A percentile compares a stretch with the other conserved stretches of the same genome.
Evolutionary conservation across 2,888 invertebrate species (phyloP).

Genomic region (Conomelus anceps): DNA sequence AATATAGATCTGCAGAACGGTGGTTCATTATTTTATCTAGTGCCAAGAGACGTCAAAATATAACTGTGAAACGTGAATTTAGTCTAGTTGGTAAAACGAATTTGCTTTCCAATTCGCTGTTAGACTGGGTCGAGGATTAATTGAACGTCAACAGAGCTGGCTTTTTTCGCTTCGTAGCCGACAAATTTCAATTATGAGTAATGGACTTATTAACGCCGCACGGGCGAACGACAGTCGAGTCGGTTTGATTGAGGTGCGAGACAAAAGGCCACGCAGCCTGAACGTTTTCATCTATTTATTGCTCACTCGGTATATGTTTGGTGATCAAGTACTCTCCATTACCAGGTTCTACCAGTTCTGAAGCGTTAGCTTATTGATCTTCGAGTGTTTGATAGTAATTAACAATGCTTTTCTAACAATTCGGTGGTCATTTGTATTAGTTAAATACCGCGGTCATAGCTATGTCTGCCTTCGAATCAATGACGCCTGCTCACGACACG

Average conservation of each 20-base stretch:
- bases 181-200: background rate
- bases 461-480: background rate
- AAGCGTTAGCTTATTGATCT: background rate
- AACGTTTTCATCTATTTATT: background rate
- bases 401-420: background rate
- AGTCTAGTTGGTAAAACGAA: too few species aligned
- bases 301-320: background rate
- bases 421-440: background rate
- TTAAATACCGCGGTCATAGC: background rate
- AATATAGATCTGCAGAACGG: too few species aligned
- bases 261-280: background rate
- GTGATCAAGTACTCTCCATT: background rate
- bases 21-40: too few species aligned
- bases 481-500: background rate
- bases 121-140: background rate
- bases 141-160: background rate
- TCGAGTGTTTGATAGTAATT: background rate
- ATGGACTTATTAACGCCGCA: background rate
- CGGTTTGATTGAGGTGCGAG: background rate
- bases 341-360: background rate
- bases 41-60: too few species aligned
- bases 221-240: background rate
- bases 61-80: background rate
- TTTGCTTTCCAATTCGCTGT: background rate
- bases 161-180: background rate